A percentile compares a stretch with the other conserved stretches of the same genome.
These are phyloP conservation scores for Poeciliopsis turrubarensis DNA, from an alignment of 2,113 vertebrate species.

Conservation along the genomic window DNA sequence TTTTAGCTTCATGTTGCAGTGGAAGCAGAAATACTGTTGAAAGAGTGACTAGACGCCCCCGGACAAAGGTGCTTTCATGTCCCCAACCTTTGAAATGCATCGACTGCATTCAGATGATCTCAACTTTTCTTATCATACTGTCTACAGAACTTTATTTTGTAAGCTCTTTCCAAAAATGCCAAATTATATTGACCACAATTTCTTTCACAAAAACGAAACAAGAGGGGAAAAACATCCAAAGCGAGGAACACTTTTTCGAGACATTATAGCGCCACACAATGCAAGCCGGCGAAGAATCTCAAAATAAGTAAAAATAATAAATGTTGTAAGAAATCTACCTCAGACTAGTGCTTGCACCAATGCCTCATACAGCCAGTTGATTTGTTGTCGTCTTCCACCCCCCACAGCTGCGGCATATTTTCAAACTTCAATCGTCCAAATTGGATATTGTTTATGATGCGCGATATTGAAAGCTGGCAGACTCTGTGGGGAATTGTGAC, in stretches of 20 bases:
- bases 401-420: slow-evolving; percentile 42
- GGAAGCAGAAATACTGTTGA: too few relatives aligned
- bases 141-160: too few relatives aligned
- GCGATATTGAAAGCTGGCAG: slow-evolving; percentile 69
- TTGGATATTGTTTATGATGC: slow-evolving; percentile 75
- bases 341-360: slow-evolving; percentile 37
- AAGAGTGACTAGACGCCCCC: too few relatives aligned
- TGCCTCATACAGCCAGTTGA: slow-evolving; percentile 54
- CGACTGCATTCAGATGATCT: too few relatives aligned
- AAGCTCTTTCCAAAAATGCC: too few relatives aligned
- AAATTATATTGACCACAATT: background rate
- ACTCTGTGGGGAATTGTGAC: slow-evolving; percentile 59
- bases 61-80: too few relatives aligned
- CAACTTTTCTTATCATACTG: too few relatives aligned
- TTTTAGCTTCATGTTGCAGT: too few relatives aligned
- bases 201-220: background rate
- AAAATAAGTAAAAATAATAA: background rate
- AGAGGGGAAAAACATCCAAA: too few relatives aligned
- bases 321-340: slow-evolving; percentile 12
- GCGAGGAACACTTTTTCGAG: too few relatives aligned
- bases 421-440: slow-evolving; percentile 70
- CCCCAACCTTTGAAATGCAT: too few relatives aligned
- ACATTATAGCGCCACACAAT: background rate
- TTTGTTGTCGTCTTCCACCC: slow-evolving; percentile 47
- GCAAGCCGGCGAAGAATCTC: background rate